These are phyloP conservation scores for Hymenochirus boettgeri DNA, from an alignment of 2,113 vertebrate genomes.

Conservation along the genomic window DNA sequence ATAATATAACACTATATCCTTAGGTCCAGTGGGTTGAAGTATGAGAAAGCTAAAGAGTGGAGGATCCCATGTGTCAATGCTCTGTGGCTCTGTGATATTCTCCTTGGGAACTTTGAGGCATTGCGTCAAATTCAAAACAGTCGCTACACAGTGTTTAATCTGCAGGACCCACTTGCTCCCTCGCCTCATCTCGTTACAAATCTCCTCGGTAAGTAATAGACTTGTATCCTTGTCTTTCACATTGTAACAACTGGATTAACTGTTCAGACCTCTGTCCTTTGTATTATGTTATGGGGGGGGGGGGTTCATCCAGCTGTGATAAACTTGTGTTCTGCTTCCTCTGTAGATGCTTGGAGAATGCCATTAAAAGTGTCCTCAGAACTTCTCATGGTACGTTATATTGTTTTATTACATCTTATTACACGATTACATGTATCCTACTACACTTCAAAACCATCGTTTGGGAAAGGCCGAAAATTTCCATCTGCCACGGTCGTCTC, in stretches of 20 bases:
- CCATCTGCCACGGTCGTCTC: no score
- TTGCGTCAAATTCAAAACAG: constrained; percentile 83
- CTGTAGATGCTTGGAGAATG: constrained; percentile 81
- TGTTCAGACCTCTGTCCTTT: no score
- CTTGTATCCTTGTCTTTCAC: no score
- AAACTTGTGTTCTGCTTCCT: constrained; percentile 36
- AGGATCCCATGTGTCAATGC: constrained; percentile 92
- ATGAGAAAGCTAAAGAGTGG: constrained; percentile 96
- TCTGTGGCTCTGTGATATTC: constrained; percentile 90
- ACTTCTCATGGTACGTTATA: constrained; percentile 81
- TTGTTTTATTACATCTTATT: no score
- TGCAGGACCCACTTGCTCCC: constrained; percentile 82
- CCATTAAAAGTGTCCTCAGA: constrained; percentile 88
- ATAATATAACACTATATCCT: no score
- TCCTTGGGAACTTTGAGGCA: constrained; percentile 89
- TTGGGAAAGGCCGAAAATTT: no score
- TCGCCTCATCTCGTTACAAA: constrained; percentile 78
- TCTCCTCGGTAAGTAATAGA: constrained; percentile 77
- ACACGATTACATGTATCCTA: no score
- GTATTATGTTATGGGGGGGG: no score
- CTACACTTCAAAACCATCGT: no score
- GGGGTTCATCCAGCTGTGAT: no score
- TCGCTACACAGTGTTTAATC: constrained; percentile 76
- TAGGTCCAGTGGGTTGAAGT: constrained; percentile 86
- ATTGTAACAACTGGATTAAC: no score